Percentiles rank a stretch among this genome's conserved stretches.
Evolutionary conservation across 1,140 invertebrate species (phyloP).

Genomic region (Uloborus diversus): DNA sequence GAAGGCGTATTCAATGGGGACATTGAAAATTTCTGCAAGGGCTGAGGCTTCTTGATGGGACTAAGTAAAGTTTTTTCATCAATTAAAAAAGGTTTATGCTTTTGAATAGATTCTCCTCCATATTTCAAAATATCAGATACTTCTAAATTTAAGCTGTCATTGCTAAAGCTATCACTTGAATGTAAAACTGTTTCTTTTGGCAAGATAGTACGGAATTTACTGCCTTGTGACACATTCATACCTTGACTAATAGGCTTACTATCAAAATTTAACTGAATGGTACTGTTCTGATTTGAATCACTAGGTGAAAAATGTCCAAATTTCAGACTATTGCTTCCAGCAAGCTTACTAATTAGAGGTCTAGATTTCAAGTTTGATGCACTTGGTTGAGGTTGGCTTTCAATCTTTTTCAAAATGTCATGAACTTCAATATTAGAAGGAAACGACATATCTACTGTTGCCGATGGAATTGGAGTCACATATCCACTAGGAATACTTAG

Average conservation of each 20-base stretch:
- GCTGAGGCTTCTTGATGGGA: slow-evolving; percentile 25
- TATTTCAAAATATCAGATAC: slow-evolving; percentile 16
- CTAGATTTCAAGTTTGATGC: no score
- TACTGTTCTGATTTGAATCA: no score
- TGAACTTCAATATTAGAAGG: slow-evolving; percentile 1
- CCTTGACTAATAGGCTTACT: no score
- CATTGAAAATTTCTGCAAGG: neutral
- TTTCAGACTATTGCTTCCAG: no score
- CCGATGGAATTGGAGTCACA: slow-evolving; percentile 17
- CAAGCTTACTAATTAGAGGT: no score
- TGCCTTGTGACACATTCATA: no score
- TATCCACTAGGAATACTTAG: slow-evolving; percentile 19
- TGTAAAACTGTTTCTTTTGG: no score
- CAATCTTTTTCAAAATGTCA: slow-evolving; percentile 13
- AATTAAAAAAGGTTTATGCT: slow-evolving; percentile 1
- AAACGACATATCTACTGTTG: neutral
- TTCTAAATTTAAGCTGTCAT: slow-evolving; percentile 35
- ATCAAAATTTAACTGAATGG: no score
- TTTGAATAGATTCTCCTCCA: neutral
- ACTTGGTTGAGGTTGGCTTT: no score
- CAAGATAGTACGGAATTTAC: no score
- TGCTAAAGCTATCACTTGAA: slow-evolving; percentile 10
- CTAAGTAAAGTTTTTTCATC: slow-evolving; percentile 40
- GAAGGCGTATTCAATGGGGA: slow-evolving; percentile 4
- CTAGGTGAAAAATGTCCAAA: no score